phyloP scores from a whole-genome alignment of 2,113 vertebrate species.

The Datnioides undecimradiatus region DNA sequence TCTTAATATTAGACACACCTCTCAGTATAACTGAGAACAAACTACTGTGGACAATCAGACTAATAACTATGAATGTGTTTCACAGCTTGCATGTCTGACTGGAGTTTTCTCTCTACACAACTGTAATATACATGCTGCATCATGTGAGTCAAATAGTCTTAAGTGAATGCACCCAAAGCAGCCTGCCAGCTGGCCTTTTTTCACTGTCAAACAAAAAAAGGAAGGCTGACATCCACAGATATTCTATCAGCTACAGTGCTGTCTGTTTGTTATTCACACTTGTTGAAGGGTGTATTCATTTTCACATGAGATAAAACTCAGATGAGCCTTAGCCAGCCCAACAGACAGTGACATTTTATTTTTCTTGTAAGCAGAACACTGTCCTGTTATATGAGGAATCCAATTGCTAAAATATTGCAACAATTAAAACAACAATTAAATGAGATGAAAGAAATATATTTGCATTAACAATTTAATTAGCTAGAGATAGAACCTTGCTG shows the following conservation, averaged over 20 bases:
- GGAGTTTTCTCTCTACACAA: not conserved
- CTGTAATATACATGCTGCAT: not conserved
- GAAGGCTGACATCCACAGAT: conserved; percentile 57
- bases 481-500: not conserved
- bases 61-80: not conserved
- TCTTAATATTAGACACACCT: not conserved
- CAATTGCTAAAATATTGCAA: not conserved
- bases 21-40: not conserved
- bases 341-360: not conserved
- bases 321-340: conserved; percentile 1
- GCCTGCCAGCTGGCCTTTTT: not conserved
- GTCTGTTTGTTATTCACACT: conserved; percentile 26
- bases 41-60: not conserved
- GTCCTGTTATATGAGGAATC: not conserved
- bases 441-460: not conserved
- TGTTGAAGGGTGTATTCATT: conserved; percentile 59
- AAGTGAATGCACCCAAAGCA: not conserved
- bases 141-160: not conserved
- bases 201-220: conserved; percentile 10
- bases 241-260: conserved; percentile 55
- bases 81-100: not conserved
- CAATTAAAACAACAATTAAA: not conserved
- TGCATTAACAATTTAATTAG: not conserved
- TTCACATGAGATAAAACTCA: conserved; percentile 63
- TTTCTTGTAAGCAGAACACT: not conserved